Evolutionary conservation across 2,888 invertebrate species (phyloP), one percentile per base, ranked within the genome.

Genomic region (Yponomeuta sedellus): DNA sequence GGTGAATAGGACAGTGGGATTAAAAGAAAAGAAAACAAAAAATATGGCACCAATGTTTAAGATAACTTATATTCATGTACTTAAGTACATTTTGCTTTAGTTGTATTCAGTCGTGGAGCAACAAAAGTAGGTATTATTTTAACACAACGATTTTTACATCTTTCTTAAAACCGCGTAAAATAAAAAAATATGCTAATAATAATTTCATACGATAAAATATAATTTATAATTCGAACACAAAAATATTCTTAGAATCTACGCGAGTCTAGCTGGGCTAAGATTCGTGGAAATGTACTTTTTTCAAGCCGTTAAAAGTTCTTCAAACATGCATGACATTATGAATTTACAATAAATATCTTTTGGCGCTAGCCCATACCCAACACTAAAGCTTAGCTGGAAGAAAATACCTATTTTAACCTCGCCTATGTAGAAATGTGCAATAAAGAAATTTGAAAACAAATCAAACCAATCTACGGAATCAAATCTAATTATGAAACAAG

Each of bases 31-130:
- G 2, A 63, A 63, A 44, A 63, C n/a, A 39, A 40, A 20, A 20
- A 12, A 19, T 44, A 63, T 63, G 63, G 63, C 63, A 63, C 44
- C 11, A 63, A n/a, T 11, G n/a, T 63, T 44, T 63, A 44, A 44
- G 19, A 20, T 20, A 63, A 44, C 16, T 44, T 63, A 62, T 39
- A 39, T 62, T 62, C 10, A 34, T 63, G 63, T 63, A 63, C 63
- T 63, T 63, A 63, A 63, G 63, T 63, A 63, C 63, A 63, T 34
- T 39, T 52, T 52, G 44, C 5, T 52, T 52, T 52, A 34, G 12
- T 62, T 25, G 16, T 25, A 16, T 34, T 62, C 62, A 64, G 56
- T 64, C 52, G 20, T 59, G 12, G 12, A 22, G 20, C 25, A 59
- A 59, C 57, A 57, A 57, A 57, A n/a, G 8, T 19, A n/a, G 57